Base-by-base conservation (phyloP, 2,888 invertebrate genomes). In the Alitta virens region DNA sequence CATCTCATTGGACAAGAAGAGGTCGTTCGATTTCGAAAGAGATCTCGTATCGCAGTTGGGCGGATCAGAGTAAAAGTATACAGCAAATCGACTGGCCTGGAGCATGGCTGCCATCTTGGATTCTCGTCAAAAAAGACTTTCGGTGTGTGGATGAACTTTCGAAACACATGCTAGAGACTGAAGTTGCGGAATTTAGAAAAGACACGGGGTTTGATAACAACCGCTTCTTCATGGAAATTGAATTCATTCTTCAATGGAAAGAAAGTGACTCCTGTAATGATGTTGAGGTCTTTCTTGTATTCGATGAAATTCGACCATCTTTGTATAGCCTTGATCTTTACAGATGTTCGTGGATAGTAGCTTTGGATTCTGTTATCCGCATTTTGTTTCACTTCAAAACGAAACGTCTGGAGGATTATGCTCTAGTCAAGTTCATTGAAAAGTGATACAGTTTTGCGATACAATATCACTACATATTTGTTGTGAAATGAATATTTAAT, bases 211-310 rank as follows among this genome's bases (percentile, higher is more conserved):
- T 40, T 25, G 40, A 59, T 33, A 23, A 46, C n/a, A 59, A 59
- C 24, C 38, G 24, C 25, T 59, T 50, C 33, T 59, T 40, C 24
- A 59, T 59, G 59, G 51, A 40, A 21, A 46, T 59, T 24, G 59
- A 59, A 40, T 59, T 50, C 33, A 16, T 59, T 16, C 52, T 59
- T 12, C 59, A 59, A 40, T 59, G 59, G 59, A 59, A 59, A 26
- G 59, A 59, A 40, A 51, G 52, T 16, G 59, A 59, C 40, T 50
- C 59, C n/a, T 23, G 43, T 2, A 51, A 50, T 33, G 59, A 59
- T 24, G 59, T 51, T 9, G 59, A 59, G 51, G 49, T 59, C 27
- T 14, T 59, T 21, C 25, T 59, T 9, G 51, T 59, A 2, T 51
- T 51, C 23, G 51, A 59, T 12, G 59, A 59, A 24, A 21, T 59